A percentile compares a stretch with the other conserved stretches of the same genome.
Evolutionary conservation across 2,113 vertebrate species (phyloP).

Genomic region (Sardina pilchardus): DNA sequence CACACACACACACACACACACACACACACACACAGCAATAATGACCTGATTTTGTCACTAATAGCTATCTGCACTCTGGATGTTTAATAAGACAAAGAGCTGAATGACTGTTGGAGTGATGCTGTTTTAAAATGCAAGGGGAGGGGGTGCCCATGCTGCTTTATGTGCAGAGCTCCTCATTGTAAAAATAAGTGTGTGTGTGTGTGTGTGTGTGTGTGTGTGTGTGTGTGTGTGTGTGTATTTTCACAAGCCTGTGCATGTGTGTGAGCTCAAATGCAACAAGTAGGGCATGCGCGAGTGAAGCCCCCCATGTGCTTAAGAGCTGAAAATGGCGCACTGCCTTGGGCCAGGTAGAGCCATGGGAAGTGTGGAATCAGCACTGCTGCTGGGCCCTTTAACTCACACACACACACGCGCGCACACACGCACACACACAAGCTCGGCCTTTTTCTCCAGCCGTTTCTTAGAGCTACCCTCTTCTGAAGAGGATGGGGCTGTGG

Average conservation of each 20-base stretch:
- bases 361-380: conserved; percentile 34
- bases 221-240: conserved; percentile 9
- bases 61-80: background rate
- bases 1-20: background rate
- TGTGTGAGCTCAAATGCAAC: background rate
- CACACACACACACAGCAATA: background rate
- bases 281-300: background rate
- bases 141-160: conserved; percentile 18
- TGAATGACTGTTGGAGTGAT: background rate
- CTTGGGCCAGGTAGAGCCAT: background rate
- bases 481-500: conserved; percentile 29
- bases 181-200: conserved; percentile 38
- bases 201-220: background rate
- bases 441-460: background rate
- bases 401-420: conserved; percentile 17
- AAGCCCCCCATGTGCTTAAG: background rate
- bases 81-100: background rate
- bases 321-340: background rate
- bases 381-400: conserved; percentile 14
- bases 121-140: background rate
- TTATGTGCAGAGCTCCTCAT: conserved; percentile 42
- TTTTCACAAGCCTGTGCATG: background rate
- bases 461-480: conserved; percentile 48
- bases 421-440: background rate
- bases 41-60: background rate